These are phyloP conservation scores for Papilio gigon DNA, from an alignment of 2,888 invertebrate species.

Conservation along the genomic window DNA sequence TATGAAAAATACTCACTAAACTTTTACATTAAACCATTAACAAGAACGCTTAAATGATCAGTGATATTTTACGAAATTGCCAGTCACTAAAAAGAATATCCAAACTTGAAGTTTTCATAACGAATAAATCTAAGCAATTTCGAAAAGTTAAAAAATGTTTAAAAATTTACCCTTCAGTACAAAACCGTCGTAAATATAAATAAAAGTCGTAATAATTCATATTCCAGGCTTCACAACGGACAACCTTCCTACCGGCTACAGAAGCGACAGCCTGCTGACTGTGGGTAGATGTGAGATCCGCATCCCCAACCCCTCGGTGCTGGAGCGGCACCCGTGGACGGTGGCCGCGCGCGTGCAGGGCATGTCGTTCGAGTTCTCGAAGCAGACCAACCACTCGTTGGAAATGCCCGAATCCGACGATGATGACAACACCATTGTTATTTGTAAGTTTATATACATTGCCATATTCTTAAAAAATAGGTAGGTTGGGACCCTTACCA, in stretches of 20 bases:
- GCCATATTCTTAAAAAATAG: too few species aligned
- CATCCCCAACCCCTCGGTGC: constrained; percentile 48
- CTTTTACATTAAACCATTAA: too few species aligned
- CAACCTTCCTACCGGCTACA: constrained; percentile 52
- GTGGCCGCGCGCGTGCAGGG: constrained; percentile 58
- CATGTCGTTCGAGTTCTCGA: constrained; percentile 54
- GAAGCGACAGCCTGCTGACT: constrained; percentile 41
- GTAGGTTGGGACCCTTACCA: too few species aligned
- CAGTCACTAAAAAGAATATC: too few species aligned
- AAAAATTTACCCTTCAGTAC: too few species aligned
- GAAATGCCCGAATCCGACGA: constrained; percentile 29
- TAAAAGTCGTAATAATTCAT: not conserved
- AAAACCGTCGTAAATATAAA: too few species aligned
- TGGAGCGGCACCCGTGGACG: constrained; percentile 66
- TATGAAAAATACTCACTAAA: not conserved
- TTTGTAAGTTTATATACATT: constrained; percentile 37
- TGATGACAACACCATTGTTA: not conserved
- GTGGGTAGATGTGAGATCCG: constrained; percentile 54
- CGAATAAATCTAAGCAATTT: too few species aligned
- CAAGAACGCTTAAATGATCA: too few species aligned
- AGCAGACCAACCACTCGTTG: constrained; percentile 47
- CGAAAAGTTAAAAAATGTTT: too few species aligned
- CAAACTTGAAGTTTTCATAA: too few species aligned
- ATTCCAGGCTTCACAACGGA: constrained; percentile 61
- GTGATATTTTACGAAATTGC: too few species aligned